Base-by-base conservation (phyloP, 2,797 vertebrate genomes). In the Coreius guichenoti region DNA sequence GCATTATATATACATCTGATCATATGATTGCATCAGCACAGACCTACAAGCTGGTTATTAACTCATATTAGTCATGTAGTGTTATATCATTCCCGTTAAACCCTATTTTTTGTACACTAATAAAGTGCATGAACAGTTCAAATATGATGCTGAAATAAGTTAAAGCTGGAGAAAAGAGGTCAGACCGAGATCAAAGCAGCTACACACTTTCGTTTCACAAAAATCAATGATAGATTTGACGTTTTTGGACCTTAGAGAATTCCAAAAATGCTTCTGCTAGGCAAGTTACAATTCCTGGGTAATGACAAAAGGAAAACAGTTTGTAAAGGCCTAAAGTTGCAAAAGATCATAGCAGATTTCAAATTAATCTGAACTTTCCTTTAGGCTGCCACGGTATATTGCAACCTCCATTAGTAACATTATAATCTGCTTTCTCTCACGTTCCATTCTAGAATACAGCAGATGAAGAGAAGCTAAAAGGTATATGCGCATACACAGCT, bases 401-500 rank as follows among this genome's bases (percentile, higher is more conserved):
- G 21, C 43, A 39, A 75, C 39, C 26, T 65, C 69, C 31, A 77
- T 86, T 83, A 61, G 76, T 63, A 63, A 86, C 17, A 67, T 51
- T 58, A 51, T 56, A 82, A 56, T 61, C 33, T 9, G 16, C 63
- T 58, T 80, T 45, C 80, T 67, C 45, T 16, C 26, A 0, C 6
- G 0, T 67, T 75, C 29, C 72, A 76, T 33, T 82, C 56, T 51
- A 61, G 9, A 83, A 36, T 5, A 14, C 70, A 43, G 8, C 70
- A 83, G 45, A 83, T 36, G 70, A 83, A 33, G 43, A 65, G 16
- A 75, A 81, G 43, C 68, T 63, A 54, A 78, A 63, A 47, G 23
- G 2, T 51, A 61, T 49, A 83, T 51, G 78, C 80, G 78, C 29
- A 84, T 49, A 69, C 47, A 82, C 68, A 63, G 58, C 87, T 88